phyloP scores from a whole-genome alignment of 2,888 invertebrate species.

The Leptodirus hochenwartii region DNA sequence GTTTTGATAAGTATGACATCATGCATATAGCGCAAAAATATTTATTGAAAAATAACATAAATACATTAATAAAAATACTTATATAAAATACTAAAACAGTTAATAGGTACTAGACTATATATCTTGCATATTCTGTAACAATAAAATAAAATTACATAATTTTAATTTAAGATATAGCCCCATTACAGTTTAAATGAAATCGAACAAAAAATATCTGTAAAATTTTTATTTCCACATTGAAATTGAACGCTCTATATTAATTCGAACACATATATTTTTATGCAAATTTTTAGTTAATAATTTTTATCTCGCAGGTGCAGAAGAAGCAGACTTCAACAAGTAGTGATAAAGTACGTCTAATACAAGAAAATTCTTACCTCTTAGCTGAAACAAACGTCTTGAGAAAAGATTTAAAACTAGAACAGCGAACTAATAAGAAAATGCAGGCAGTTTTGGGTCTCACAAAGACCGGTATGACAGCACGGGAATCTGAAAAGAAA shows the following conservation, averaged over 20 bases:
- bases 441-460: constrained; percentile 55
- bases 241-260: constrained; percentile 1
- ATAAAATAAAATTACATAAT: too few relatives aligned
- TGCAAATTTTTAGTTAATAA: not conserved
- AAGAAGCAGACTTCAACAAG: constrained; percentile 20
- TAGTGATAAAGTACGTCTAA: constrained; percentile 25
- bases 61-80: too few relatives aligned
- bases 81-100: too few relatives aligned
- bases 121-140: too few relatives aligned
- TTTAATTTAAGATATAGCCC: too few relatives aligned
- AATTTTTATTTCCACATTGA: constrained; percentile 1
- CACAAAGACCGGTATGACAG: constrained; percentile 35
- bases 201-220: not conserved
- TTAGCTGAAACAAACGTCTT: constrained; percentile 61
- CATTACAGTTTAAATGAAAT: too few relatives aligned
- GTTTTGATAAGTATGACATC: too few relatives aligned
- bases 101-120: too few relatives aligned
- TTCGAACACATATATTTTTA: not conserved
- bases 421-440: constrained; percentile 45
- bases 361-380: constrained; percentile 56
- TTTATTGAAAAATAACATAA: too few relatives aligned
- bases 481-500: constrained; percentile 41
- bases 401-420: constrained; percentile 46
- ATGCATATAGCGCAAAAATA: too few relatives aligned
- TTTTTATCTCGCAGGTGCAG: constrained; percentile 20